A percentile compares a stretch with the other conserved stretches of the same genome.
phyloP scores from a whole-genome alignment of 2,888 invertebrate genomes.

The Epiblema foenella region DNA sequence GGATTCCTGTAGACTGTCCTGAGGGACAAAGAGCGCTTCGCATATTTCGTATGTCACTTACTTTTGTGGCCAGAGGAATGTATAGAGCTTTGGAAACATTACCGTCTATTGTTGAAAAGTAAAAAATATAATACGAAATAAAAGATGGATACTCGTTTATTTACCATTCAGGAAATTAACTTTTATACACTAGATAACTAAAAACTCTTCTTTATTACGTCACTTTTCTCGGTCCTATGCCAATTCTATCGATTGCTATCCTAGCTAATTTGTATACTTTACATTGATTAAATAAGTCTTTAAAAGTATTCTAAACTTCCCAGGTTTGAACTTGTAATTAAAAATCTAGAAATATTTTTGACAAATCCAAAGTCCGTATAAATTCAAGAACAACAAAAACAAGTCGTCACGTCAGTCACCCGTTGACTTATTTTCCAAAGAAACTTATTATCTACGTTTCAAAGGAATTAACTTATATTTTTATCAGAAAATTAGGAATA shows the following conservation, averaged over 20 bases:
- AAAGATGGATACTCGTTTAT: too few species aligned
- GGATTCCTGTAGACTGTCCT: slow-evolving; percentile 20
- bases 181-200: too few species aligned
- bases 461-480: slow-evolving; percentile 11
- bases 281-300: too few species aligned
- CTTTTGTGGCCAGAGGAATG: slow-evolving; percentile 15
- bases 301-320: too few species aligned
- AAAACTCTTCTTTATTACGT: too few species aligned
- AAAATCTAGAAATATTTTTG: not conserved
- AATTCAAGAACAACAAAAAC: too few species aligned
- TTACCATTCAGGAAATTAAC: too few species aligned
- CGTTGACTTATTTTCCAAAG: not conserved
- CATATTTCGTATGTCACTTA: slow-evolving; percentile 13
- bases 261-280: too few species aligned
- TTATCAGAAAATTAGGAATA: slow-evolving; percentile 17
- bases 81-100: slow-evolving; percentile 3
- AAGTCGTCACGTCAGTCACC: not conserved
- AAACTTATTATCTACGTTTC: slow-evolving; percentile 1
- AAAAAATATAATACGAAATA: not conserved
- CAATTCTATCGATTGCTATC: too few species aligned
- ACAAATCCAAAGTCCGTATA: too few species aligned
- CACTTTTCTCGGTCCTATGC: too few species aligned
- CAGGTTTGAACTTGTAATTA: too few species aligned
- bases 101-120: not conserved
- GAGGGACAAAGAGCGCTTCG: slow-evolving; percentile 12